Evolutionary conservation across 64 coral and sea anemone species (phyloP).

Genomic region (Pocillopora damicornis): DNA sequence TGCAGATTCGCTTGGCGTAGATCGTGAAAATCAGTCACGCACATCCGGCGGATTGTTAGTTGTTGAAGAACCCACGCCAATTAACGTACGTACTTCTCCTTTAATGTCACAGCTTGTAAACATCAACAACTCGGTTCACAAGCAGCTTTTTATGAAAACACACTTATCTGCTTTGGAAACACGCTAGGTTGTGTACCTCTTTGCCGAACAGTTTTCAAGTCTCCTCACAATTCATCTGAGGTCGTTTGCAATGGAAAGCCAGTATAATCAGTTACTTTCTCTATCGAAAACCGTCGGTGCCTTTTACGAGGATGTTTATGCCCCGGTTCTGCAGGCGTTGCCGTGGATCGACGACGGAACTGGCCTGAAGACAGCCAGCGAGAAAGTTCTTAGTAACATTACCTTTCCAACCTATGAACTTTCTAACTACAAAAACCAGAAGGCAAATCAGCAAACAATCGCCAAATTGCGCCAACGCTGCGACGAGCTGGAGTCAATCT

Average conservation of each 20-base stretch:
- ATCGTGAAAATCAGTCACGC: too few species aligned
- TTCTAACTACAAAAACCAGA: slow-evolving; percentile 53
- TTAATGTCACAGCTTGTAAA: too few species aligned
- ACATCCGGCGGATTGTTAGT: too few species aligned
- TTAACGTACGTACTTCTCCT: too few species aligned
- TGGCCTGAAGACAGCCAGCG: slow-evolving; percentile 50
- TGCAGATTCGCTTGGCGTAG: too few species aligned
- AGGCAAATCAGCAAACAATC: slow-evolving; percentile 18
- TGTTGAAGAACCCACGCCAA: too few species aligned
- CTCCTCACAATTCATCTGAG: background rate
- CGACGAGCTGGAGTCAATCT: slow-evolving; percentile 45
- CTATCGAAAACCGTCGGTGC: slow-evolving; percentile 64
- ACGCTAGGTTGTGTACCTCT: too few species aligned
- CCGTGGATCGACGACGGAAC: slow-evolving; percentile 58
- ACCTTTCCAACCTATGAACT: slow-evolving; percentile 61
- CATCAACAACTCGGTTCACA: too few species aligned
- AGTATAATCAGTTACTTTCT: slow-evolving; percentile 62
- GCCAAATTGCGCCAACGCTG: slow-evolving; percentile 33
- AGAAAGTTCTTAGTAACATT: slow-evolving; percentile 64
- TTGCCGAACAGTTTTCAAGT: too few species aligned
- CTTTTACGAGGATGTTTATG: slow-evolving; percentile 73
- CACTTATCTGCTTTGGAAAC: too few species aligned
- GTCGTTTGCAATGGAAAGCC: slow-evolving; percentile 58
- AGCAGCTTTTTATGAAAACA: too few species aligned
- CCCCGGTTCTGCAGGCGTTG: slow-evolving; percentile 50